Evolutionary conservation across 2,888 invertebrate species (phyloP).

Genomic region (Mythimna lalbum): DNA sequence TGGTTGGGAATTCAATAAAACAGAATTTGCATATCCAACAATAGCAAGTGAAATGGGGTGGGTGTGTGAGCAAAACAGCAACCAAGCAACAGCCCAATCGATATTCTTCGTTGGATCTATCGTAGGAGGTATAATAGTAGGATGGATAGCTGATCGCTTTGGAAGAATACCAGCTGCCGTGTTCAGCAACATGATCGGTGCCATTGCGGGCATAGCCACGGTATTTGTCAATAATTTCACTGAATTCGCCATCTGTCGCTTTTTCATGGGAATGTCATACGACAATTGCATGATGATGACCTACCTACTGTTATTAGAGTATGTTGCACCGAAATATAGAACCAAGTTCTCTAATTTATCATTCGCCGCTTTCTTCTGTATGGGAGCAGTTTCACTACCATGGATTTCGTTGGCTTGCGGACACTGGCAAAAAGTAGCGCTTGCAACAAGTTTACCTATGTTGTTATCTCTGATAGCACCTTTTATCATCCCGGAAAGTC

Average conservation of each 20-base stretch:
- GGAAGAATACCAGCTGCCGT: slow-evolving; percentile 79
- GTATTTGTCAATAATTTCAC: slow-evolving; percentile 73
- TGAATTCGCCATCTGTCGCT: slow-evolving; percentile 76
- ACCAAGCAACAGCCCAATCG: slow-evolving; percentile 81
- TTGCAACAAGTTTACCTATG: slow-evolving; percentile 80
- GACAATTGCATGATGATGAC: slow-evolving; percentile 84
- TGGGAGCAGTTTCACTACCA: slow-evolving; percentile 72
- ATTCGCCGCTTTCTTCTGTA: slow-evolving; percentile 77
- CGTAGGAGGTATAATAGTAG: slow-evolving; percentile 77
- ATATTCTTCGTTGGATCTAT: slow-evolving; percentile 82
- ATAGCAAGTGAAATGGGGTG: slow-evolving; percentile 80
- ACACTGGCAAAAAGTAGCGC: slow-evolving; percentile 77
- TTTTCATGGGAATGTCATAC: slow-evolving; percentile 81
- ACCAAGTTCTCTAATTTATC: slow-evolving; percentile 78
- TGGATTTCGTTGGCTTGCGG: slow-evolving; percentile 81
- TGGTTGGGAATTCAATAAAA: slow-evolving; percentile 83
- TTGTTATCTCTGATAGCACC: slow-evolving; percentile 74
- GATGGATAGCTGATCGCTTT: slow-evolving; percentile 79
- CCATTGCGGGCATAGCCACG: slow-evolving; percentile 74
- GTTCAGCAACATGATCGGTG: slow-evolving; percentile 75
- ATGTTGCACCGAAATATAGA: slow-evolving; percentile 80
- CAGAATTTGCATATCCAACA: slow-evolving; percentile 82
- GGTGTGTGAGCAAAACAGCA: slow-evolving; percentile 80
- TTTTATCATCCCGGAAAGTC: slow-evolving; percentile 80
- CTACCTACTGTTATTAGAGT: slow-evolving; percentile 79